A percentile compares a stretch with the other conserved stretches of the same genome.
Conservation (phyloP, 2,888 invertebrate species). For the Caenorhabditis parvicauda region DNA sequence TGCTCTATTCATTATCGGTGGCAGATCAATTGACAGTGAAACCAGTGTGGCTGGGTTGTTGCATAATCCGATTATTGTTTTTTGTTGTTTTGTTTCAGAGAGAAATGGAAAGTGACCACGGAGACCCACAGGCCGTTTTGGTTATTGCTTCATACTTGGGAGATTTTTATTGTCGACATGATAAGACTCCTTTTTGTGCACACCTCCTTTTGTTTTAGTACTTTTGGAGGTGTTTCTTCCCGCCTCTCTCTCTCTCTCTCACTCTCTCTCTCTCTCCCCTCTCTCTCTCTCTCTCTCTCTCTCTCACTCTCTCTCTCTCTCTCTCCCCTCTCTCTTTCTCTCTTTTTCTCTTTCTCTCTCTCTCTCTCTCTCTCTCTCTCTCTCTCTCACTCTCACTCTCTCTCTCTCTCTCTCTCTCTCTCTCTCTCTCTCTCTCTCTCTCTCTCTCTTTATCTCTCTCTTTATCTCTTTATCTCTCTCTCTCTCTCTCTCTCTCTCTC, state of each 20-base stretch:
- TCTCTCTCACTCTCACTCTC: background rate
- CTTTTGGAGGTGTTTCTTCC: too few species aligned
- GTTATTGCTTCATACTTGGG: too few species aligned
- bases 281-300: conserved; percentile 1
- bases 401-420: background rate
- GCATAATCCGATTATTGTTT: too few species aligned
- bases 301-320: conserved; percentile 1
- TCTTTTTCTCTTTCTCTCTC: background rate
- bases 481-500: conserved; percentile 5
- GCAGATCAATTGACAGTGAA: too few species aligned
- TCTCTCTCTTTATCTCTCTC: conserved; percentile 12
- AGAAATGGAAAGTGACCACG: too few species aligned
- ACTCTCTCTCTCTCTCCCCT: background rate
- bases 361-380: background rate
- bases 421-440: conserved; percentile 10
- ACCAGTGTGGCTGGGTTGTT: too few species aligned
- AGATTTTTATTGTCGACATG: too few species aligned
- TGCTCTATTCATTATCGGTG: too few species aligned
- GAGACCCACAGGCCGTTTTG: too few species aligned
- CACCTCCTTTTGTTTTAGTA: too few species aligned
- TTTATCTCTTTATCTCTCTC: conserved; percentile 5
- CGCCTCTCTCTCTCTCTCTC: conserved; percentile 3
- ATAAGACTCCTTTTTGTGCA: too few species aligned
- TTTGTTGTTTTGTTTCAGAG: too few species aligned
- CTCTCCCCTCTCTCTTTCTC: background rate